phyloP scores from a whole-genome alignment of 2,113 vertebrate species.

The Nothocercus nigrocapillus region DNA sequence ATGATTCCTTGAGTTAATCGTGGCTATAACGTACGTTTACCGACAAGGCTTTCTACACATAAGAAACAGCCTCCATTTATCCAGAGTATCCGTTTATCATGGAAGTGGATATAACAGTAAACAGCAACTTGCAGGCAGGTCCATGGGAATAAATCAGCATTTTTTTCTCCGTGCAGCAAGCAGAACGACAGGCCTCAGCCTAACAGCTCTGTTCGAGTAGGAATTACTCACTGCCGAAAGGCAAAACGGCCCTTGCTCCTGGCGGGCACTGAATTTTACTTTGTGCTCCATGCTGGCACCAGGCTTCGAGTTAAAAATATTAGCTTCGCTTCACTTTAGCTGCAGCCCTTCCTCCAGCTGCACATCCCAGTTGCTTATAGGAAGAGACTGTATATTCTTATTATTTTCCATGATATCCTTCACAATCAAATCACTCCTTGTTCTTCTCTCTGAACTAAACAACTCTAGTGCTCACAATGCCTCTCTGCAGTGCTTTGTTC shows the following conservation, averaged over 20 bases:
- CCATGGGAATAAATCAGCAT: slow-evolving; percentile 32
- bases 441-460: not conserved
- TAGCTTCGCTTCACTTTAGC: not conserved
- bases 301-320: not conserved
- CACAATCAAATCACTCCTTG: slow-evolving; percentile 27
- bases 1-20: slow-evolving; percentile 54
- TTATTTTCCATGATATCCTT: slow-evolving; percentile 2
- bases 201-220: not conserved
- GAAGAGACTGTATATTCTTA: slow-evolving; percentile 14
- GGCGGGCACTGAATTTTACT: not conserved
- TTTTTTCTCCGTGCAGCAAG: not conserved
- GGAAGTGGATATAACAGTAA: slow-evolving; percentile 38
- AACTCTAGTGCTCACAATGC: not conserved
- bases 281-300: not conserved
- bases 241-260: not conserved
- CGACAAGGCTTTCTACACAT: slow-evolving; percentile 27
- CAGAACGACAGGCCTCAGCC: not conserved
- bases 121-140: not conserved
- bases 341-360: not conserved
- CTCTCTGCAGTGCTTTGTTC: not conserved
- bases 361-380: not conserved
- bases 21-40: slow-evolving; percentile 55
- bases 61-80: slow-evolving; percentile 34
- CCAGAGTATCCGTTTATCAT: slow-evolving; percentile 57
- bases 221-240: not conserved